phyloP scores from a whole-genome alignment of 2,888 invertebrate genomes.

The Galeruca laticollis region DNA sequence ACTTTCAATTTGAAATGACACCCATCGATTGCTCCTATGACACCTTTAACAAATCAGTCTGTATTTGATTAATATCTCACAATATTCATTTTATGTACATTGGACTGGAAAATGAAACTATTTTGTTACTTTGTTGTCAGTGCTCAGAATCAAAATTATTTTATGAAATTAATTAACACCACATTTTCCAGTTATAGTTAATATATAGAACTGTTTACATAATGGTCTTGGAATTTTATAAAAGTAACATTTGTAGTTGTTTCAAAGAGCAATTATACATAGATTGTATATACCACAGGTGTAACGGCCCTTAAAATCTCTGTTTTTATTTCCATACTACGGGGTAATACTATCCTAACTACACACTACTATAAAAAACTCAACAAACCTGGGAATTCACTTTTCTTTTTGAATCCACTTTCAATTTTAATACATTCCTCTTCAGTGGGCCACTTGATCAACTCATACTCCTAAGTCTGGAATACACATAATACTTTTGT shows the following conservation, averaged over 20 bases:
- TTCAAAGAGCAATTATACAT: background rate
- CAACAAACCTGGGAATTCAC: too few species aligned
- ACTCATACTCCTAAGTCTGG: conserved; percentile 9
- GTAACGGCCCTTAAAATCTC: background rate
- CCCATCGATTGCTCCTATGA: conserved; percentile 32
- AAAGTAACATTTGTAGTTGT: too few species aligned
- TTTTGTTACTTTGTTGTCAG: too few species aligned
- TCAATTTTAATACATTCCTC: too few species aligned
- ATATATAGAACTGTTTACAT: conserved; percentile 6
- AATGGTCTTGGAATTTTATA: conserved; percentile 10
- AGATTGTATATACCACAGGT: conserved; percentile 9
- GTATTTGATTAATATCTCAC: background rate
- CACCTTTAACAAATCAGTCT: conserved; percentile 21
- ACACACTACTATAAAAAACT: too few species aligned
- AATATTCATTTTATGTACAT: background rate
- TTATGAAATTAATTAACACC: background rate
- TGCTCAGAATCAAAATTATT: too few species aligned
- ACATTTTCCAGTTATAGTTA: conserved; percentile 8
- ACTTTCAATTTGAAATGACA: conserved; percentile 30
- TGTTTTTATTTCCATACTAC: too few species aligned
- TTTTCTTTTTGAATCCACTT: too few species aligned
- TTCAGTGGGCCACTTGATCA: conserved; percentile 25
- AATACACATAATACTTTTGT: conserved; percentile 25
- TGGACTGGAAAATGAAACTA: conserved; percentile 15
- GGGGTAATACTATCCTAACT: too few species aligned